Percentiles rank a stretch among this genome's conserved stretches.
Evolutionary conservation across 2,797 vertebrate genomes (phyloP).

Genomic region (Artibeus jamaicensis): DNA sequence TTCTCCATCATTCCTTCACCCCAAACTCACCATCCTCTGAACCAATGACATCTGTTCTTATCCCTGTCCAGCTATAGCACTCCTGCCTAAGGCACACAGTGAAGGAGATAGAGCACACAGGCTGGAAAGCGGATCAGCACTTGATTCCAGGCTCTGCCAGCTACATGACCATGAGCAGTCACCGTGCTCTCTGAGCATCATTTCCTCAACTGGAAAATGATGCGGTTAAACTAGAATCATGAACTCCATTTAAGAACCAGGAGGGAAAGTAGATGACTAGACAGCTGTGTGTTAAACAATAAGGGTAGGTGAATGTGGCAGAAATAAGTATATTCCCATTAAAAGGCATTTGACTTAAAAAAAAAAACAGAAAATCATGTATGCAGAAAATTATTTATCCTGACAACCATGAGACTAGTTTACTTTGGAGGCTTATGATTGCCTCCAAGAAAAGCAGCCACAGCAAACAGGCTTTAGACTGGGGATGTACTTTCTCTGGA

Average conservation of each 20-base stretch:
- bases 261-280: not conserved
- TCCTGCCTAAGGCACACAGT: not conserved
- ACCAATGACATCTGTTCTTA: not conserved
- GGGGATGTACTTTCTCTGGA: not conserved
- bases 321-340: not conserved
- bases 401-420: not conserved
- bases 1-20: not conserved
- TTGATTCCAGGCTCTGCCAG: not conserved
- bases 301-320: not conserved
- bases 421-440: not conserved
- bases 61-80: not conserved
- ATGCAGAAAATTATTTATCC: not conserved
- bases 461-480: not conserved
- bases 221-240: not conserved
- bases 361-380: not conserved
- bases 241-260: not conserved
- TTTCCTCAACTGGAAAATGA: not conserved
- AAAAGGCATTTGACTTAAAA: not conserved
- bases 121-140: not conserved
- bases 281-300: not conserved
- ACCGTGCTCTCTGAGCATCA: not conserved
- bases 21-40: not conserved
- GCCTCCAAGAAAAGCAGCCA: conserved; percentile 16
- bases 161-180: not conserved
- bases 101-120: not conserved